Base-by-base conservation (phyloP, 2,797 vertebrate genomes). In the Sebastiscus tertius region DNA sequence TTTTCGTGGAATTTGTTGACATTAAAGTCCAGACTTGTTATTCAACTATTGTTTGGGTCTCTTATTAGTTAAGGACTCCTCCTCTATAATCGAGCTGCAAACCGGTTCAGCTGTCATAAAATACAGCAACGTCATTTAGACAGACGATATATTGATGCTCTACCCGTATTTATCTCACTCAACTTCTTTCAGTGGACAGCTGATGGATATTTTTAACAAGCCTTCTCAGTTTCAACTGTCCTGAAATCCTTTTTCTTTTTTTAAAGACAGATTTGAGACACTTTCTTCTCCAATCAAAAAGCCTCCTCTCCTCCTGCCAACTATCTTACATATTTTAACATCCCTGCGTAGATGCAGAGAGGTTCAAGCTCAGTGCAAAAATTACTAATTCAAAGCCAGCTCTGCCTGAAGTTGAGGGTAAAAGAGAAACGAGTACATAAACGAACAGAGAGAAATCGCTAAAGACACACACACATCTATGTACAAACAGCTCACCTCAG, bases 401-500 rank as follows among this genome's bases (percentile, higher is more conserved):
- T 42, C 20, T 9, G 26, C 42, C 24, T 74, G 10, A 7, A 39
- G 29, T 14, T 22, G 2, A 42, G 13, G 13, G 22, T 4, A 66
- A 56, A 56, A 16, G 6, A 58, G 11, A 54, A 31, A 31, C 1
- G 1, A 20, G 1, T 34, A 9, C 36, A 22, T 9, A 42, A 1
- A 42, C 3, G 0, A 39, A 66, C 3, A 22, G 4, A 52, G 5
- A 27, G 0, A 56, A 58, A 39, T 11, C 2, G 6, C 2, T 52
- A 10, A 52, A 52, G 49, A n/a, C 46, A 49, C 46, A 49, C 34
- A 31, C 39, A 46, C 13, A 39, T 39, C 20, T 1, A 8, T 49
- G 14, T 49, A 20, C 46, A 49, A 20, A 49, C 49, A 16, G 5
- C 82, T 96, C 88, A 98, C 98, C 97, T 99, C 98, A 65, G 98